Conservation (phyloP, 2,797 vertebrate species). For the Chloroceryle amazona region DNA sequence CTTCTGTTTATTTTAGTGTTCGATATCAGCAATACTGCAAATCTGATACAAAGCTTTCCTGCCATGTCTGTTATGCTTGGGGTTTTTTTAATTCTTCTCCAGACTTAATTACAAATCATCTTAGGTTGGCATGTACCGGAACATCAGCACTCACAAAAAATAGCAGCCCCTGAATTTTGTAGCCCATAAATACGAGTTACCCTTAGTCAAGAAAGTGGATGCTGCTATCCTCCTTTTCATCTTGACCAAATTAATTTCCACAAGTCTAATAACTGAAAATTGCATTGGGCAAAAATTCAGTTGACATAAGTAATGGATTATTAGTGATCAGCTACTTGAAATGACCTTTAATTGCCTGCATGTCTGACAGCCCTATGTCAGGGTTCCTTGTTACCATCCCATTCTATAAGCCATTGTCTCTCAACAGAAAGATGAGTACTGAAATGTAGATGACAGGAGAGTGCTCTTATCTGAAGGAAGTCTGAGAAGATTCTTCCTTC, state of each 20-base stretch:
- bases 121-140: background rate
- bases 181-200: background rate
- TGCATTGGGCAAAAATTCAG: background rate
- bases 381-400: background rate
- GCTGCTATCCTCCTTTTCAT: background rate
- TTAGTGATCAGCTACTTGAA: background rate
- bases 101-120: background rate
- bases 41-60: background rate
- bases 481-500: slow-evolving; percentile 29
- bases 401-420: background rate
- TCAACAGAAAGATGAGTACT: background rate
- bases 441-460: background rate
- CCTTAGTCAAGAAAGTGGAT: background rate
- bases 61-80: background rate
- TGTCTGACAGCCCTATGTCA: background rate
- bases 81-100: background rate
- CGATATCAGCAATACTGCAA: background rate
- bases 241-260: background rate
- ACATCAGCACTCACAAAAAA: background rate
- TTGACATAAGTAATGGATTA: background rate
- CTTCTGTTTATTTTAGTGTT: background rate
- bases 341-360: background rate
- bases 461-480: background rate
- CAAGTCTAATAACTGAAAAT: background rate
- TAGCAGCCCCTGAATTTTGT: background rate